Percentiles rank a stretch among this genome's conserved stretches.
Evolutionary conservation across 2,888 invertebrate genomes (phyloP).

Genomic region (Sphecodes monilicornis): DNA sequence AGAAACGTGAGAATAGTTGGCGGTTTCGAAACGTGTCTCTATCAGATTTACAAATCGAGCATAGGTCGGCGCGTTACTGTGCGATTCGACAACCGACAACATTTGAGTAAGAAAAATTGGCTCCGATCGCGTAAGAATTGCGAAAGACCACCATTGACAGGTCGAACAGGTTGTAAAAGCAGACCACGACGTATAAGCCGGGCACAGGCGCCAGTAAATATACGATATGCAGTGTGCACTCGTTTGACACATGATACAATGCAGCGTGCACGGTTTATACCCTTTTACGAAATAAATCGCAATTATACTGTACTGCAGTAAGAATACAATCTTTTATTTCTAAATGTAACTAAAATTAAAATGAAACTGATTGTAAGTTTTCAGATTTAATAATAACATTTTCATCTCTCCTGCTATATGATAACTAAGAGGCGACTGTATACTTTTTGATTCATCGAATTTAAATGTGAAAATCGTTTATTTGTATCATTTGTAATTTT

Average conservation of each 20-base stretch:
- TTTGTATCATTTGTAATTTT: background rate
- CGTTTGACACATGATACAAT: background rate
- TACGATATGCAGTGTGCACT: background rate
- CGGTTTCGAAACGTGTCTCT: constrained; percentile 11
- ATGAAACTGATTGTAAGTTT: background rate
- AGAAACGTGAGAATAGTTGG: constrained; percentile 12
- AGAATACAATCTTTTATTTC: background rate
- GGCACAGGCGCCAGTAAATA: constrained; percentile 49
- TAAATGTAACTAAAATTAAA: background rate
- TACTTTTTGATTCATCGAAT: background rate
- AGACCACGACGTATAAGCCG: constrained; percentile 27
- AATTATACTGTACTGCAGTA: background rate
- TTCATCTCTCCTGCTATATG: background rate
- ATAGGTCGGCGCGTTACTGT: background rate
- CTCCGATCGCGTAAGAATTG: constrained; percentile 30
- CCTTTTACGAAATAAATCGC: constrained; percentile 55
- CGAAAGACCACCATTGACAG: constrained; percentile 49
- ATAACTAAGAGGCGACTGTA: background rate
- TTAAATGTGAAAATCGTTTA: background rate
- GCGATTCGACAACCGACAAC: constrained; percentile 9
- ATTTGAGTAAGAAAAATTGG: constrained; percentile 17
- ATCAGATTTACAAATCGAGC: constrained; percentile 6
- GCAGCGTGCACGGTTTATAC: background rate
- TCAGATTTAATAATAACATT: background rate
- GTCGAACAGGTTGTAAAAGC: constrained; percentile 47